Conservation (phyloP, 2,888 invertebrate species). For the Stomorhina lunata region DNA sequence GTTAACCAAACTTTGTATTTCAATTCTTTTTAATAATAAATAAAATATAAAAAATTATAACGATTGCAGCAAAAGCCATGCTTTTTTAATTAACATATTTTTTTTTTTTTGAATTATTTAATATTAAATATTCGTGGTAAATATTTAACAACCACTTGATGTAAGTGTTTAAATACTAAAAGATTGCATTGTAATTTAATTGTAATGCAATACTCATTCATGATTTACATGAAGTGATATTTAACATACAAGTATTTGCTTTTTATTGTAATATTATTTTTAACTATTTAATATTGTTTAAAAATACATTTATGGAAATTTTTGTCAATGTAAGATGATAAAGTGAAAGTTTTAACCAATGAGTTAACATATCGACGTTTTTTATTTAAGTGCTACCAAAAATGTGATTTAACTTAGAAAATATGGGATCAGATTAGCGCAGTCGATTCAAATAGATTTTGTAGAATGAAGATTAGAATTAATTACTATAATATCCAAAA, state of each 20-base stretch:
- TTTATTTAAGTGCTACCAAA: too few species aligned
- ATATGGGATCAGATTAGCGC: too few species aligned
- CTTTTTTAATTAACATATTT: constrained; percentile 42
- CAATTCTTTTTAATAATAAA: neutral
- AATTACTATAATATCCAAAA: too few species aligned
- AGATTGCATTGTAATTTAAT: neutral
- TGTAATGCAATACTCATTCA: neutral
- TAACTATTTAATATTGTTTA: too few species aligned
- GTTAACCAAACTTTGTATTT: neutral
- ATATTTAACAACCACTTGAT: neutral
- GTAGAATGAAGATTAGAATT: too few species aligned
- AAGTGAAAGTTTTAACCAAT: constrained; percentile 44
- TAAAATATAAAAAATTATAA: neutral
- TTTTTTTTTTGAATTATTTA: neutral
- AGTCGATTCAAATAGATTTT: too few species aligned
- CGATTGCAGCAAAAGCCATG: constrained; percentile 37
- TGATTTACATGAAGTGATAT: too few species aligned
- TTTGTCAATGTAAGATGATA: neutral
- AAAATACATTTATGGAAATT: neutral
- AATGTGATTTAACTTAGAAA: too few species aligned
- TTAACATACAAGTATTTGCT: constrained; percentile 2
- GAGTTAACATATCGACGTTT: too few species aligned
- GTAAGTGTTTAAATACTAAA: neutral
- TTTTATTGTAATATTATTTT: neutral
- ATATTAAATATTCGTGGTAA: neutral